These are phyloP conservation scores for Gallinago solitaria DNA, from an alignment of 2,797 vertebrate genomes.

Conservation along the genomic window DNA sequence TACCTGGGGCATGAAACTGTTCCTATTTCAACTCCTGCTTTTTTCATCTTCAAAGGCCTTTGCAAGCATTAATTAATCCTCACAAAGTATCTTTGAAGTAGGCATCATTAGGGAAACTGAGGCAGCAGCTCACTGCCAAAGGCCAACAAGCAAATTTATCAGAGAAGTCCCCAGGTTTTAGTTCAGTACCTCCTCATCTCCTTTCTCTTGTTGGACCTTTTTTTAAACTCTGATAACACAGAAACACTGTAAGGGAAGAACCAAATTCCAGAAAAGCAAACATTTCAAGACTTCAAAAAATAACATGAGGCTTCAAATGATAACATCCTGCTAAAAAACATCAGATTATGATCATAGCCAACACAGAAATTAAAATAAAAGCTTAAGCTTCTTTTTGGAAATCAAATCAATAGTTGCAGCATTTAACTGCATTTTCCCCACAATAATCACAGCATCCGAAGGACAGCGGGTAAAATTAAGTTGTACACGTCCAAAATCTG, in stretches of 20 bases:
- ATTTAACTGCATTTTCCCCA: background rate
- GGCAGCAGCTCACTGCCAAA: background rate
- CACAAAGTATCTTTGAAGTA: background rate
- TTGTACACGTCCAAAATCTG: background rate
- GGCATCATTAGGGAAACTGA: background rate
- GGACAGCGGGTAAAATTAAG: background rate
- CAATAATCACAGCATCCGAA: background rate
- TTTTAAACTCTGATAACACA: background rate
- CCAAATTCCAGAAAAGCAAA: conserved; percentile 11
- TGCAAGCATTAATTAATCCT: background rate
- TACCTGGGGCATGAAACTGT: background rate
- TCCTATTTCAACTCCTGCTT: background rate
- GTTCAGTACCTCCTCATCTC: background rate
- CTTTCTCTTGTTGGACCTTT: background rate
- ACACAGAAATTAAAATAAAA: background rate
- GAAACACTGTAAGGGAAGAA: background rate
- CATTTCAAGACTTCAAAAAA: background rate
- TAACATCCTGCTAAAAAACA: background rate
- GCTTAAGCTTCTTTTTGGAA: background rate
- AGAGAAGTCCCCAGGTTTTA: background rate
- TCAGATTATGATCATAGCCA: accelerated
- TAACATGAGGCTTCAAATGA: background rate
- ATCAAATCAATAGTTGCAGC: background rate
- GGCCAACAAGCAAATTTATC: accelerated
- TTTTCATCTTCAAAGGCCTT: background rate